Evolutionary conservation across 2,888 invertebrate species (phyloP).

Genomic region (Eueremaeus valkanovi): DNA sequence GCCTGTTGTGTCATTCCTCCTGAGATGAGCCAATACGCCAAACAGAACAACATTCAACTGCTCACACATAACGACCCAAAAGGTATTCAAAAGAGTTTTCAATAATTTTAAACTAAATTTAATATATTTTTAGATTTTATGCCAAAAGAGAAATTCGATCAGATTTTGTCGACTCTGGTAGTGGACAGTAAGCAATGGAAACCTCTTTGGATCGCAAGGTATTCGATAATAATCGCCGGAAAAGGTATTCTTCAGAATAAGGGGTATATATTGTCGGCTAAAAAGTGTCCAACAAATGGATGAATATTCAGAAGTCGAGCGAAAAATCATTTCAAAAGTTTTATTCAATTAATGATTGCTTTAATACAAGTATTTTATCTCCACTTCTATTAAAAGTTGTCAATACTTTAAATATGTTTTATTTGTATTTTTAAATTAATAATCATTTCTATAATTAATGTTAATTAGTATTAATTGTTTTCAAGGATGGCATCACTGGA

Average conservation of each 20-base stretch:
- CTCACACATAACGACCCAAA: constrained; percentile 92
- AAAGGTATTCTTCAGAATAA: constrained; percentile 85
- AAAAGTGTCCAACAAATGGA: not conserved
- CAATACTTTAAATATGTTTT: too few species aligned
- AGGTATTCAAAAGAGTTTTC: too few species aligned
- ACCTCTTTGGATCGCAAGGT: constrained; percentile 72
- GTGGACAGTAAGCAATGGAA: constrained; percentile 60
- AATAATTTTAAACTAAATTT: too few species aligned
- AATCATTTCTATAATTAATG: too few species aligned
- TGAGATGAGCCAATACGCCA: constrained; percentile 80
- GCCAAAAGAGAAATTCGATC: constrained; percentile 8
- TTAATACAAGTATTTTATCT: too few species aligned
- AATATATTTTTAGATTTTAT: constrained; percentile 30
- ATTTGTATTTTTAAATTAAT: too few species aligned
- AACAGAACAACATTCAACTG: constrained; percentile 82
- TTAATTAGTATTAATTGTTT: too few species aligned
- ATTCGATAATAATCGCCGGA: constrained; percentile 83
- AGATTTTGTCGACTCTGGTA: constrained; percentile 49
- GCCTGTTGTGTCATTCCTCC: constrained; percentile 86
- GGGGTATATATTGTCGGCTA: constrained; percentile 65
- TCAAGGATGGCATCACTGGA: too few species aligned
- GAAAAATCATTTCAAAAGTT: too few species aligned
- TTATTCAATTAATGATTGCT: not conserved
- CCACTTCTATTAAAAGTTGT: too few species aligned
- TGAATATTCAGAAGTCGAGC: not conserved